Percentiles rank a stretch among this genome's conserved stretches.
phyloP scores from a whole-genome alignment of 2,888 invertebrate species.

The Cerceris ruficornis region DNA sequence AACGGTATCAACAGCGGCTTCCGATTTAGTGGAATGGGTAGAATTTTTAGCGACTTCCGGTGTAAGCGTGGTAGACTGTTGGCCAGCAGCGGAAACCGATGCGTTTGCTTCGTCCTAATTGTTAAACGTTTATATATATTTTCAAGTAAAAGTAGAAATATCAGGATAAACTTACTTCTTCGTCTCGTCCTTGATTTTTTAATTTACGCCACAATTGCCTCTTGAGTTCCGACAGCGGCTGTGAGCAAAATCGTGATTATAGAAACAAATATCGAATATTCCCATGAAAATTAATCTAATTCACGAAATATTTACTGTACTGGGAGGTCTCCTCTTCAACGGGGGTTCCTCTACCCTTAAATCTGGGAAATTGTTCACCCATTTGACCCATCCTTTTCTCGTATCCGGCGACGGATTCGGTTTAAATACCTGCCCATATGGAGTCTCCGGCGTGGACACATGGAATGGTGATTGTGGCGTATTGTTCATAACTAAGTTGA shows the following conservation, averaged over 20 bases:
- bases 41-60: not conserved
- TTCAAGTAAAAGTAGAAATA: not conserved
- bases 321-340: constrained; percentile 71
- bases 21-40: not conserved
- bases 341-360: constrained; percentile 75
- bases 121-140: constrained; percentile 1
- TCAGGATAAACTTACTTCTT: constrained; percentile 56
- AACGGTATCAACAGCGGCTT: constrained; percentile 38
- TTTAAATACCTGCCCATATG: constrained; percentile 82
- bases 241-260: constrained; percentile 5
- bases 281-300: not conserved
- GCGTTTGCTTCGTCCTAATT: constrained; percentile 15
- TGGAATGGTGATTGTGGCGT: constrained; percentile 81
- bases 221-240: constrained; percentile 80
- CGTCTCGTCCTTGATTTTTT: constrained; percentile 59
- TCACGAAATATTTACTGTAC: constrained; percentile 77
- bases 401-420: constrained; percentile 83
- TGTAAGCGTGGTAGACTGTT: not conserved
- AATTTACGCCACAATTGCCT: constrained; percentile 79
- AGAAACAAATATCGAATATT: constrained; percentile 2
- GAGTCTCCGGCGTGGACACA: constrained; percentile 84
- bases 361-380: constrained; percentile 83
- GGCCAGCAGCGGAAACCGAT: not conserved
- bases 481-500: constrained; percentile 67
- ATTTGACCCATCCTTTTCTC: constrained; percentile 82